Percentiles rank a stretch among this genome's conserved stretches.
Conservation (phyloP, 2,113 vertebrate genomes). For the Bothrops jararaca region DNA sequence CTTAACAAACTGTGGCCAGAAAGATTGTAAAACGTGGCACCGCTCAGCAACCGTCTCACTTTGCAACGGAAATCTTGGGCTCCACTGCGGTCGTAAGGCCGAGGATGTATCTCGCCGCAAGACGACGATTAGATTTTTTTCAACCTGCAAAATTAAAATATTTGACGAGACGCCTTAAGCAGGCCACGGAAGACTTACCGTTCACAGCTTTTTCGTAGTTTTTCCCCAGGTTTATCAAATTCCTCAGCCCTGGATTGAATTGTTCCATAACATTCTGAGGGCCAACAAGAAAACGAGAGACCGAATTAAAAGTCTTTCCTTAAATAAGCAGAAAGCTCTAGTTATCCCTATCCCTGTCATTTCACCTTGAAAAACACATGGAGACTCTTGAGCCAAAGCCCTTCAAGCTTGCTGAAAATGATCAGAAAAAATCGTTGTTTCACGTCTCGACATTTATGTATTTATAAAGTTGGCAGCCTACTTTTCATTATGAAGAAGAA, state of each 20-base stretch:
- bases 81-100: background rate
- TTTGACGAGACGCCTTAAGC: background rate
- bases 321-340: background rate
- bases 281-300: background rate
- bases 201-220: conserved; percentile 94
- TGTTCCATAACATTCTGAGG: conserved; percentile 96
- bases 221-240: conserved; percentile 94
- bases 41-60: background rate
- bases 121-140: background rate
- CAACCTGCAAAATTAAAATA: background rate
- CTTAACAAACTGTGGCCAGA: background rate
- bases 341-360: background rate
- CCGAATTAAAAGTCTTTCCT: background rate
- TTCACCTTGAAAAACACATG: background rate
- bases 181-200: conserved; percentile 77
- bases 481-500: background rate
- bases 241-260: conserved; percentile 92
- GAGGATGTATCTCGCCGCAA: background rate
- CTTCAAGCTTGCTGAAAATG: background rate
- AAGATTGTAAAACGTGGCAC: background rate
- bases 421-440: background rate
- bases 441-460: background rate
- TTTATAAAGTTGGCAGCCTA: background rate
- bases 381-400: background rate
- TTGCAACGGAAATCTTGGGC: background rate